Conservation (phyloP, 2,113 vertebrate species). For the Synodontis membranacea region DNA sequence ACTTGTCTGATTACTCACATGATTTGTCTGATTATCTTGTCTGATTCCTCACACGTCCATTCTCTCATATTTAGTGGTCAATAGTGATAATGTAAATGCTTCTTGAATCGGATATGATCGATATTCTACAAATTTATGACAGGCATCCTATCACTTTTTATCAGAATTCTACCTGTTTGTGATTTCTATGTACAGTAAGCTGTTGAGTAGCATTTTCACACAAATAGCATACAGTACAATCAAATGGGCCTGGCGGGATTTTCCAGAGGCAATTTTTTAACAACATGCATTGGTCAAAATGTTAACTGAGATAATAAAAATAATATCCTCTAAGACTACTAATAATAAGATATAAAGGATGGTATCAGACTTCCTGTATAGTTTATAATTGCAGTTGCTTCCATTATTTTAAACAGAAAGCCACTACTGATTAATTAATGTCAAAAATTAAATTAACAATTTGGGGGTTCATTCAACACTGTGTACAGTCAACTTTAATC, state of each 20-base stretch:
- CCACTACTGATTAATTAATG: not conserved
- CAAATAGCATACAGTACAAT: not conserved
- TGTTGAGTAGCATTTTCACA: not conserved
- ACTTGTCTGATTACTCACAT: not conserved
- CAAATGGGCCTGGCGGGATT: not conserved
- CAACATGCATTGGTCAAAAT: not conserved
- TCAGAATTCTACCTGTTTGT: not conserved
- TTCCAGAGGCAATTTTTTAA: not conserved
- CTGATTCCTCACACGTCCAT: not conserved
- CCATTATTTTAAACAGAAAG: constrained; percentile 37
- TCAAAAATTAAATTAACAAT: not conserved
- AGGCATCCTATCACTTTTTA: not conserved
- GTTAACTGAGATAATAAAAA: not conserved
- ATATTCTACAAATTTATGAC: not conserved
- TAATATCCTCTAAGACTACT: not conserved
- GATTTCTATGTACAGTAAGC: not conserved
- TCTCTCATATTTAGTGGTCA: not conserved
- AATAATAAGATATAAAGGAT: not conserved
- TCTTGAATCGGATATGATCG: not conserved
- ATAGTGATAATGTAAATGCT: not conserved
- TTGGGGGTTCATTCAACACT: not conserved
- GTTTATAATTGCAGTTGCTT: constrained; percentile 38
- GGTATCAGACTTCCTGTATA: constrained; percentile 14
- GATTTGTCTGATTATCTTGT: not conserved
- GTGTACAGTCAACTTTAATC: constrained; percentile 34